Evolutionary conservation across 64 coral and sea anemone genomes (phyloP).

Genomic region (Acropora tenuis): DNA sequence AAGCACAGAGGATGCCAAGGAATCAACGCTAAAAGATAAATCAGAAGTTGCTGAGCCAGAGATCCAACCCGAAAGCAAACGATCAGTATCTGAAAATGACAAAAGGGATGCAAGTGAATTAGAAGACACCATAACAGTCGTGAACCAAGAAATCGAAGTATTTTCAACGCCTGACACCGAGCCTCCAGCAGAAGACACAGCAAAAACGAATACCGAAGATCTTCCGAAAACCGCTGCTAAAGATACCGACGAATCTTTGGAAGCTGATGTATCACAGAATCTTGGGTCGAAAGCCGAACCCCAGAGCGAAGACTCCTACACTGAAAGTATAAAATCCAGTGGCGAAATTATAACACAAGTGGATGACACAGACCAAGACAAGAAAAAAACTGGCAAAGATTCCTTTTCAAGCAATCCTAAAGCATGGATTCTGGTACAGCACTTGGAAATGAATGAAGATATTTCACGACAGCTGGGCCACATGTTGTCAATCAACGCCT

Average conservation of each 20-base stretch:
- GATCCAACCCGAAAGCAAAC: background rate
- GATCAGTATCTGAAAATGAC: background rate
- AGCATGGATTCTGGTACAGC: constrained; percentile 30
- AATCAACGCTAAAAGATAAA: background rate
- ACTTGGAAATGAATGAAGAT: constrained; percentile 7
- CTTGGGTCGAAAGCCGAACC: background rate
- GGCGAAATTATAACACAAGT: background rate
- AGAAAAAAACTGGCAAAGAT: background rate
- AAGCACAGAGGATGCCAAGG: background rate
- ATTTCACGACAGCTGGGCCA: background rate
- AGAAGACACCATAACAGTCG: background rate
- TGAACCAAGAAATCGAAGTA: background rate
- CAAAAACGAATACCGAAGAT: background rate
- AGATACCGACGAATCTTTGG: background rate
- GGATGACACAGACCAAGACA: background rate
- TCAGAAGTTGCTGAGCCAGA: background rate
- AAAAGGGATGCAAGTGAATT: background rate
- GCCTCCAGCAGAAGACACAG: background rate
- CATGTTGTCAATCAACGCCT: background rate
- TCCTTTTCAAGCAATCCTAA: background rate
- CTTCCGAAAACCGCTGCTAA: too few species aligned
- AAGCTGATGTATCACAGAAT: background rate
- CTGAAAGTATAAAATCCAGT: background rate
- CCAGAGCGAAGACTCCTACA: background rate
- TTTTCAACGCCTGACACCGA: background rate